Base-by-base conservation (phyloP, 2,888 invertebrate genomes). In the Diaperis boleti region DNA sequence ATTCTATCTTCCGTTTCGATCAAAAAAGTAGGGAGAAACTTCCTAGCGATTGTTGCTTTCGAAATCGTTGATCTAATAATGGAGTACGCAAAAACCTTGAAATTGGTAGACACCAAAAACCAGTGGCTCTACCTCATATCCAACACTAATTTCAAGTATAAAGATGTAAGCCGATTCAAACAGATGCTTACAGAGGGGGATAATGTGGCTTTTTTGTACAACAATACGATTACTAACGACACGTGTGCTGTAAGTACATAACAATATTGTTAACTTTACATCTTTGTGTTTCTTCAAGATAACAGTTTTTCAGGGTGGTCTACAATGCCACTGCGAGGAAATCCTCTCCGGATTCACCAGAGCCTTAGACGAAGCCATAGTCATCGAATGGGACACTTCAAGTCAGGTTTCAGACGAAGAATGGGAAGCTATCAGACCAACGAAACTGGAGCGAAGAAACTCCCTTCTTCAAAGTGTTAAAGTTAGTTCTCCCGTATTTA, bases 61-160 rank as follows among this genome's bases (percentile, higher is more conserved):
- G 86, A 88, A 14, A 83, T 87, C 44, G 85, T 89, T 75, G 83
- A 86, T 8, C 85, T 86, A 0, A 84, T 92, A 67, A 87, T 91
- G 74, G 89, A 90, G 73, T 85, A 87, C 1, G 91, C 91, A 0
- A 87, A 89, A 39, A 82, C 85, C 0, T 79, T 89, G 47, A 82
- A 83, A 29, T 85, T 94, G 84, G 87, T 90, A 0, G 86, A 89
- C 72, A 89, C 91, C 0, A 84, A 83, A 70, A 91, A 88, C 65
- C 92, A 94, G 75, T 94, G 94, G 94, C 78, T 94, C n/a, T 94
- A 91, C 76, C 83, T 93, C 29, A 83, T 93, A 49, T 85, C 90
- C 0, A 89, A 91, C 59, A 87, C 86, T 0, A 80, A 84, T 57
- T 74, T 72, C 0, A 79, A 79, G 2, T 80, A 82, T 2, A 82